Percentiles rank a stretch among this genome's conserved stretches.
These are phyloP conservation scores for Parnassius smintheus DNA, from an alignment of 2,888 invertebrate species.

Conservation along the genomic window DNA sequence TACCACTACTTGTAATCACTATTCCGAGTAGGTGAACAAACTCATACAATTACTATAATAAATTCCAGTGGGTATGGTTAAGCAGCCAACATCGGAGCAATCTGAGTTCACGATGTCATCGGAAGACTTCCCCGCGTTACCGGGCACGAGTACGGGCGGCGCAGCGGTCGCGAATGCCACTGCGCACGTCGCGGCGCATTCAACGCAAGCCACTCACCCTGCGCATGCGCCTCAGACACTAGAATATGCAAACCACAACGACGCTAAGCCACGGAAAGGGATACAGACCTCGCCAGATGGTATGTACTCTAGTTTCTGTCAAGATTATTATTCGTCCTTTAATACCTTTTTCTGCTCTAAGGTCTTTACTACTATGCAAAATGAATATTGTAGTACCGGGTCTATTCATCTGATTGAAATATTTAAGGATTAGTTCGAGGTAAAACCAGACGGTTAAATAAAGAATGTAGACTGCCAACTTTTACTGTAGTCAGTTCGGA, in stretches of 20 bases:
- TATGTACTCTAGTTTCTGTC: constrained; percentile 42
- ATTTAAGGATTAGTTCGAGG: too few relatives aligned
- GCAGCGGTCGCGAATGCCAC: constrained; percentile 69
- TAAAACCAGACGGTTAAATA: too few relatives aligned
- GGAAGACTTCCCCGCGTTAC: constrained; percentile 99
- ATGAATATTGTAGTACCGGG: too few relatives aligned
- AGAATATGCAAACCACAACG: constrained; percentile 60
- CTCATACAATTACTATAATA: too few relatives aligned
- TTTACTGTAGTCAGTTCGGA: too few relatives aligned
- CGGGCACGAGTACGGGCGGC: constrained; percentile 91
- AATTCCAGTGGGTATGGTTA: constrained; percentile 92
- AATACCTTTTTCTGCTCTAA: neutral
- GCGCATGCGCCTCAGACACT: constrained; percentile 32
- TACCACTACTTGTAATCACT: too few relatives aligned
- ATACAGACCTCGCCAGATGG: constrained; percentile 98
- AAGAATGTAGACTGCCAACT: too few relatives aligned
- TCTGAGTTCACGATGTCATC: constrained; percentile 98
- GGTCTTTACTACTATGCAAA: neutral
- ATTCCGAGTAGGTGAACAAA: too few relatives aligned
- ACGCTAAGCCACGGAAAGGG: constrained; percentile 86
- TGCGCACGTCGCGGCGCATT: constrained; percentile 33
- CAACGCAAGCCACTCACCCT: constrained; percentile 36
- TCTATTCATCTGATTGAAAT: too few relatives aligned
- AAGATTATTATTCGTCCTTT: neutral
- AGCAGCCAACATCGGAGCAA: constrained; percentile 95